These are phyloP conservation scores for Mus minutoides DNA, from an alignment of 2,797 vertebrate species.

Conservation along the genomic window DNA sequence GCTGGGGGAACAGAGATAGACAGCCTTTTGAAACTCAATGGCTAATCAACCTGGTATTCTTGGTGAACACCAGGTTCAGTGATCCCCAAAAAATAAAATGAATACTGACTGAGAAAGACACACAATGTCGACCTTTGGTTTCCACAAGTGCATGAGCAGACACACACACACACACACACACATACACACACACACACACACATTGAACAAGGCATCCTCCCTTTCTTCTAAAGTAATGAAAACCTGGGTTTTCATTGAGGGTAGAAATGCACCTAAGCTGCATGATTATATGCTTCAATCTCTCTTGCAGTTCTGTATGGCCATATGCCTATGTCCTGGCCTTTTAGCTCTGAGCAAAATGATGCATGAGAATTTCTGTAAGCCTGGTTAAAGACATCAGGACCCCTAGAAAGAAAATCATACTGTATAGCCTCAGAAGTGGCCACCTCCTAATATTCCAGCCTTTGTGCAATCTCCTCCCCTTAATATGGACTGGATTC, in stretches of 20 bases:
- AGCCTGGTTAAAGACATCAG: slow-evolving; percentile 12
- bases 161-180: not conserved
- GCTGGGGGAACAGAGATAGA: not conserved
- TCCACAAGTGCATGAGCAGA: not conserved
- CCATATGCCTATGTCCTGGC: not conserved
- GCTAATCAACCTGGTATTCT: not conserved
- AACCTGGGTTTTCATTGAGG: slow-evolving; percentile 4
- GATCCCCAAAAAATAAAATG: not conserved
- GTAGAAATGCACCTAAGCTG: not conserved
- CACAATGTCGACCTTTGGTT: not conserved
- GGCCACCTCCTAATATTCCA: not conserved
- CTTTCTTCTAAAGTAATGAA: slow-evolving; percentile 36
- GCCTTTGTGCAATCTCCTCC: not conserved
- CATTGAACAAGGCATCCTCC: not conserved
- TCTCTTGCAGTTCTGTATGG: slow-evolving; percentile 14
- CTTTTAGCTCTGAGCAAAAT: slow-evolving; percentile 1
- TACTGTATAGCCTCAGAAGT: not conserved
- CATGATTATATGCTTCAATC: not conserved
- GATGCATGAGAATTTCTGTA: not conserved
- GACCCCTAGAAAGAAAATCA: not conserved
- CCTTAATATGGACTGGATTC: not conserved
- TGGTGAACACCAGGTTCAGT: not conserved
- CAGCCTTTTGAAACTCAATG: not conserved
- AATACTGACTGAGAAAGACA: not conserved
- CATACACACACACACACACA: not conserved